phyloP scores from a whole-genome alignment of 2,797 vertebrate species.

The Gymnoscopelus microlampas region DNA sequence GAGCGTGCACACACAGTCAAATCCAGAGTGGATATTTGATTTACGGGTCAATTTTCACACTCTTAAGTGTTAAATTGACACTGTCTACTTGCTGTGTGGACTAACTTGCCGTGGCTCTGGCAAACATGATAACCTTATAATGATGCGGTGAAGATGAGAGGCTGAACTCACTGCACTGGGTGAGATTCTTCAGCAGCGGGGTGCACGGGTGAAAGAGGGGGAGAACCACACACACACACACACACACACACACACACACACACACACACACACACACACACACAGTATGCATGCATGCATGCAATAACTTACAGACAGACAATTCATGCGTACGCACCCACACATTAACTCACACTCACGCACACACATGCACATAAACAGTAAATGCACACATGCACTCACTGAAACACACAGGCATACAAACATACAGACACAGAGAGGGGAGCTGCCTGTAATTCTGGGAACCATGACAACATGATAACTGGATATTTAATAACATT shows the following conservation, averaged over 20 bases:
- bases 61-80: no score
- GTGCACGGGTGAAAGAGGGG: constrained; percentile 16
- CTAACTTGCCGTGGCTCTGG: no score
- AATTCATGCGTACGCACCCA: not conserved
- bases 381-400: not conserved
- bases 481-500: no score
- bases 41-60: no score
- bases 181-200: constrained; percentile 63
- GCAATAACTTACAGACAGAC: not conserved
- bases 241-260: constrained; percentile 16
- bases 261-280: constrained; percentile 15
- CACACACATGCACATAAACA: not conserved
- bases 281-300: not conserved
- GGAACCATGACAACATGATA: no score
- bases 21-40: no score
- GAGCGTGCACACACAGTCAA: not conserved
- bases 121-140: constrained; percentile 6
- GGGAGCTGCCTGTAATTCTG: no score
- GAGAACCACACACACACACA: constrained; percentile 28
- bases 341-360: not conserved
- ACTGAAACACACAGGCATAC: constrained; percentile 4
- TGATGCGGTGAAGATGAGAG: constrained; percentile 37
- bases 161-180: constrained; percentile 52
- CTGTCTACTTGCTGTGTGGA: no score
- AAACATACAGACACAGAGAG: not conserved